Conservation (phyloP, 2,888 invertebrate genomes). For the Acronicta alni region DNA sequence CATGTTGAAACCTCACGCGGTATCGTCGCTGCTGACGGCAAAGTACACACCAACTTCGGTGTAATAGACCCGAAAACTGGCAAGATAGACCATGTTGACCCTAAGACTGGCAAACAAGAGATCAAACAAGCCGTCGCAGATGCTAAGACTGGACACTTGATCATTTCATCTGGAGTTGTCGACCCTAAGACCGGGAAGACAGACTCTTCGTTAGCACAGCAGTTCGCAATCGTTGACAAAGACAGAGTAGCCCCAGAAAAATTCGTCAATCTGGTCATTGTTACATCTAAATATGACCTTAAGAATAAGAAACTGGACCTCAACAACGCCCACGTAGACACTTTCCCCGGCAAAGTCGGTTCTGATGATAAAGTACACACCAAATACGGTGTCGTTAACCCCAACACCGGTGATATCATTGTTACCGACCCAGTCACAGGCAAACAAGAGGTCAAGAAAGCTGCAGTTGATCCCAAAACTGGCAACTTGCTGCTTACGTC, state of each 20-base stretch:
- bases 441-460: conserved; percentile 89
- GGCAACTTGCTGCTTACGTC: conserved; percentile 87
- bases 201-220: conserved; percentile 86
- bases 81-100: conserved; percentile 87
- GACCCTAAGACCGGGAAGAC: conserved; percentile 89
- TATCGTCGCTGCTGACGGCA: conserved; percentile 76
- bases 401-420: conserved; percentile 86
- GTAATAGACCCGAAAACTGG: conserved; percentile 89
- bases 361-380: conserved; percentile 87
- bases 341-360: conserved; percentile 71
- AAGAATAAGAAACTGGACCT: conserved; percentile 82
- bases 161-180: conserved; percentile 87
- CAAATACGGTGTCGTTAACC: conserved; percentile 88
- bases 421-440: conserved; percentile 89
- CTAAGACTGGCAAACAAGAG: conserved; percentile 88
- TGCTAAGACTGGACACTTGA: conserved; percentile 88
- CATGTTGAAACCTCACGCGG: conserved; percentile 86
- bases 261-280: conserved; percentile 80
- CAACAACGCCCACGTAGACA: conserved; percentile 79
- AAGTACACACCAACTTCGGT: conserved; percentile 87
- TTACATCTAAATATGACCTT: conserved; percentile 88
- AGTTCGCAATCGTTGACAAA: conserved; percentile 82
- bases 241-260: conserved; percentile 75
- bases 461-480: conserved; percentile 90
- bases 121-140: conserved; percentile 89